phyloP scores from a whole-genome alignment of 2,888 invertebrate genomes.

The Pterostichus madidus region DNA sequence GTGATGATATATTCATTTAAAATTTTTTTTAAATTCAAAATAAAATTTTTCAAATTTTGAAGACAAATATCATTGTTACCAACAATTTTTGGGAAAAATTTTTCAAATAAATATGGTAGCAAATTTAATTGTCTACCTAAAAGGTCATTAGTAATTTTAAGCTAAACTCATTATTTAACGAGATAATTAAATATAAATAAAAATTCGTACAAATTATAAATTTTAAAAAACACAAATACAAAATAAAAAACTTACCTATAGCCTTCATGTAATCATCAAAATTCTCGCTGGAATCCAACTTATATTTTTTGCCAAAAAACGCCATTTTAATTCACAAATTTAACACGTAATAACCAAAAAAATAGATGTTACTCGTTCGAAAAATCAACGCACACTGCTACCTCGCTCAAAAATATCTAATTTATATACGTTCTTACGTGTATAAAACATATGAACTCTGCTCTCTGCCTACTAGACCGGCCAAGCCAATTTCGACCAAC shows the following conservation, averaged over 20 bases:
- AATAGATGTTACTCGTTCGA: background rate
- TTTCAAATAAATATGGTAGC: too few species aligned
- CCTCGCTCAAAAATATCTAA: background rate
- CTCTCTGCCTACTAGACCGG: background rate
- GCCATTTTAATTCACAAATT: constrained; percentile 64
- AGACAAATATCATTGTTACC: too few species aligned
- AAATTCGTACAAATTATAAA: too few species aligned
- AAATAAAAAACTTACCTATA: constrained; percentile 82
- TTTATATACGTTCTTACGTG: background rate
- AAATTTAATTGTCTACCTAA: too few species aligned
- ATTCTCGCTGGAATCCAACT: constrained; percentile 88
- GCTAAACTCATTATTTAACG: too few species aligned
- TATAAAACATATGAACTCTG: background rate
- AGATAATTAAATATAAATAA: too few species aligned
- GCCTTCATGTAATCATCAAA: constrained; percentile 95
- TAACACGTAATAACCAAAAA: background rate
- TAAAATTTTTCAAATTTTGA: too few species aligned
- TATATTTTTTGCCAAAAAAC: constrained; percentile 87
- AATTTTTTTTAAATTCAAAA: too few species aligned
- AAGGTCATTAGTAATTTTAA: too few species aligned
- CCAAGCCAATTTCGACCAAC: constrained; percentile 36
- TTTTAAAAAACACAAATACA: too few species aligned
- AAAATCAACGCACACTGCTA: background rate
- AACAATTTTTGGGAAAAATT: too few species aligned
- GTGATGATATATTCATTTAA: too few species aligned